phyloP scores from a whole-genome alignment of 2,113 vertebrate genomes.

The Aleadryas rufinucha region DNA sequence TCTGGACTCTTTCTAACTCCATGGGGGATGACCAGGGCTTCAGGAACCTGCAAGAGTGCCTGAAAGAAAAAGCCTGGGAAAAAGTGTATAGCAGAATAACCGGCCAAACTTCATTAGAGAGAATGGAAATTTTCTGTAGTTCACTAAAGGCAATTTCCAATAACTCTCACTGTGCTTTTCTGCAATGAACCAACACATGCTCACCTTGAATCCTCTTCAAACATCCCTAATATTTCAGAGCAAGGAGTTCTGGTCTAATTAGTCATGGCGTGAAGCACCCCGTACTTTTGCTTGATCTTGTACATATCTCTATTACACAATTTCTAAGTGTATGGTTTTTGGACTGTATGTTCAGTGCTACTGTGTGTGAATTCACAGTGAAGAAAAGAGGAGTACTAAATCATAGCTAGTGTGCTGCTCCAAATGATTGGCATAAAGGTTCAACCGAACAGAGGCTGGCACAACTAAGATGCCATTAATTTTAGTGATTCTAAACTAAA shows the following conservation, averaged over 20 bases:
- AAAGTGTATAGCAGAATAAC: neutral
- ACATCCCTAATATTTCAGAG: neutral
- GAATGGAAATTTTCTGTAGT: neutral
- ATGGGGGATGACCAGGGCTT: neutral
- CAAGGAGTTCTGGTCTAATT: neutral
- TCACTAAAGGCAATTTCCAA: neutral
- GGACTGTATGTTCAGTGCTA: neutral
- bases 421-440: neutral
- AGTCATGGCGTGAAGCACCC: neutral
- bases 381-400: neutral
- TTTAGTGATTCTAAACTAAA: neutral
- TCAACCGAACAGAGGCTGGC: neutral
- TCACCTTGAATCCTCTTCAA: neutral
- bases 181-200: neutral
- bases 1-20: neutral
- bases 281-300: neutral
- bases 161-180: neutral
- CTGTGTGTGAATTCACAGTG: neutral
- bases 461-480: neutral
- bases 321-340: neutral
- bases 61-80: neutral
- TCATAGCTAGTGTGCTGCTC: accelerated
- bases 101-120: neutral
- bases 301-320: neutral
- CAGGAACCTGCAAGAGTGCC: neutral